Percentiles rank a stretch among this genome's conserved stretches.
Evolutionary conservation across 2,113 vertebrate genomes (phyloP).

Genomic region (Psammodynastes pulverulentus): DNA sequence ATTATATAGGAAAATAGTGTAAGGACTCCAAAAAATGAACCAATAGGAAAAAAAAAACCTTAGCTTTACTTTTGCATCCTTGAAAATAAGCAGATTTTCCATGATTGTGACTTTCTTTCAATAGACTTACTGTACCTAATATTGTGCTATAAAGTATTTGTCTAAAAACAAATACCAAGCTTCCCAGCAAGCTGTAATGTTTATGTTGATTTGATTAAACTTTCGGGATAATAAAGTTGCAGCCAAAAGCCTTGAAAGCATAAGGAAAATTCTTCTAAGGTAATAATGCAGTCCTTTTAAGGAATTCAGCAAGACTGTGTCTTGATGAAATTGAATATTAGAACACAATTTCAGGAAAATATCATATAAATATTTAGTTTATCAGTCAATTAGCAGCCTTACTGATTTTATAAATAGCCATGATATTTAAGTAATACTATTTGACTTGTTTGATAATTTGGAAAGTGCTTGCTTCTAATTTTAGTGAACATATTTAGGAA

Average conservation of each 20-base stretch:
- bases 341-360: neutral
- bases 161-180: neutral
- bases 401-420: neutral
- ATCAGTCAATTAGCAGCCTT: neutral
- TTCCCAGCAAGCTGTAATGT: neutral
- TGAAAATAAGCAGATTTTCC: neutral
- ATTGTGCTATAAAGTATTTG: neutral
- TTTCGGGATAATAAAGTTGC: neutral
- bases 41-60: neutral
- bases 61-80: neutral
- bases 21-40: neutral
- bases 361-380: neutral
- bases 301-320: neutral
- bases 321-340: neutral
- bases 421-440: neutral
- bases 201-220: neutral
- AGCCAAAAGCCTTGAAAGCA: neutral
- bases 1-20: neutral
- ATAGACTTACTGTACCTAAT: neutral
- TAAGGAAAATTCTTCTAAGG: neutral
- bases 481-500: neutral
- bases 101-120: neutral
- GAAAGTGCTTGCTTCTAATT: neutral
- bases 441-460: neutral
- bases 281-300: neutral